phyloP scores from a whole-genome alignment of 1,140 invertebrate genomes.

The Heliconius eleuchia region DNA sequence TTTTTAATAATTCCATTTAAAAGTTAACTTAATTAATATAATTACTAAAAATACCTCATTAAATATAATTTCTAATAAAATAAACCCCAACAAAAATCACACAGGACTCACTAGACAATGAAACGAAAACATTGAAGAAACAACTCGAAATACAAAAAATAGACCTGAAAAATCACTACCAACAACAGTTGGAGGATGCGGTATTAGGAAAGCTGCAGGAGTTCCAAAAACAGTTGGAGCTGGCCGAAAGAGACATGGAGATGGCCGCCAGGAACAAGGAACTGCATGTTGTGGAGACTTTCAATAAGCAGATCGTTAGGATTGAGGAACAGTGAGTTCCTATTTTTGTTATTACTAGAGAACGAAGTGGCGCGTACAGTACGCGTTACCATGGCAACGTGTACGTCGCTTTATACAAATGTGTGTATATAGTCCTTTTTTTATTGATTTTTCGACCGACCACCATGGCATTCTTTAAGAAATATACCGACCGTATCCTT shows the following conservation, averaged over 20 bases:
- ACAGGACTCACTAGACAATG: conserved; percentile 82
- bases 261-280: conserved; percentile 85
- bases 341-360: background rate
- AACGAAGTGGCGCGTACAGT: too few species aligned
- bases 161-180: conserved; percentile 88
- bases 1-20: too few species aligned
- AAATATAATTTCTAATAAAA: too few species aligned
- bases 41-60: too few species aligned
- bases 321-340: conserved; percentile 86
- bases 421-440: too few species aligned
- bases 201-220: conserved; percentile 89
- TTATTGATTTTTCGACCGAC: too few species aligned
- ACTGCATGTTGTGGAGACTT: conserved; percentile 85
- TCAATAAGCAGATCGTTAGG: conserved; percentile 86
- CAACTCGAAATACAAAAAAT: conserved; percentile 85
- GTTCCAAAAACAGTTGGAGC: conserved; percentile 88
- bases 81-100: too few species aligned
- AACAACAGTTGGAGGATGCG: conserved; percentile 89
- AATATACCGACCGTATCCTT: too few species aligned
- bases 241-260: conserved; percentile 84
- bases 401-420: too few species aligned
- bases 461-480: too few species aligned
- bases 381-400: too few species aligned
- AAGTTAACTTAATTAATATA: too few species aligned
- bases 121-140: conserved; percentile 80